These are phyloP conservation scores for Chromoteleia sp. DNA, from an alignment of 2,888 invertebrate species.

Conservation along the genomic window DNA sequence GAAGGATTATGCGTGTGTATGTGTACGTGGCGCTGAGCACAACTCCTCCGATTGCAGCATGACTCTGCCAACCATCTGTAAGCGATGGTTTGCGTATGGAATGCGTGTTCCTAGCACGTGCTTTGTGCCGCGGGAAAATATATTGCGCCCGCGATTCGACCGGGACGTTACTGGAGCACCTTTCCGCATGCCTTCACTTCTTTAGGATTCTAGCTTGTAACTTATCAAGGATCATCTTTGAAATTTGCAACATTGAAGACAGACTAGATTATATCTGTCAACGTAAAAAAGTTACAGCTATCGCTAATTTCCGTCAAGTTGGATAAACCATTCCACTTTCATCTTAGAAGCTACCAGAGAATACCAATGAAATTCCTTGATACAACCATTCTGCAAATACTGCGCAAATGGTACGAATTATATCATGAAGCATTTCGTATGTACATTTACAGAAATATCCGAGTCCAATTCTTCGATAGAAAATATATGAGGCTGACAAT, in stretches of 20 bases:
- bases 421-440: neutral
- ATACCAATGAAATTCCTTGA: neutral
- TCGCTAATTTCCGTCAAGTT: neutral
- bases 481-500: too few species aligned
- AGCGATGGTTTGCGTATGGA: slow-evolving; percentile 73
- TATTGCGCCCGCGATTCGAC: slow-evolving; percentile 65
- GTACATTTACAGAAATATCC: neutral
- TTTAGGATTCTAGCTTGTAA: slow-evolving; percentile 6
- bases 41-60: slow-evolving; percentile 61
- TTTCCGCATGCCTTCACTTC: slow-evolving; percentile 44
- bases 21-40: slow-evolving; percentile 35
- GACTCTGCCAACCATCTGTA: slow-evolving; percentile 73
- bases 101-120: slow-evolving; percentile 76
- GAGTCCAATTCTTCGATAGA: too few species aligned
- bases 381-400: neutral
- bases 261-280: neutral
- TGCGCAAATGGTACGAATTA: neutral
- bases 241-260: slow-evolving; percentile 3
- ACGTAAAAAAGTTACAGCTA: neutral
- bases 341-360: neutral
- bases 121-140: slow-evolving; percentile 71
- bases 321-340: neutral
- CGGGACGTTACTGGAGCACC: slow-evolving; percentile 49
- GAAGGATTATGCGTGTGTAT: slow-evolving; percentile 69
- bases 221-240: slow-evolving; percentile 8